Conservation (phyloP, 2,888 invertebrate species). For the Leucoma salicis region DNA sequence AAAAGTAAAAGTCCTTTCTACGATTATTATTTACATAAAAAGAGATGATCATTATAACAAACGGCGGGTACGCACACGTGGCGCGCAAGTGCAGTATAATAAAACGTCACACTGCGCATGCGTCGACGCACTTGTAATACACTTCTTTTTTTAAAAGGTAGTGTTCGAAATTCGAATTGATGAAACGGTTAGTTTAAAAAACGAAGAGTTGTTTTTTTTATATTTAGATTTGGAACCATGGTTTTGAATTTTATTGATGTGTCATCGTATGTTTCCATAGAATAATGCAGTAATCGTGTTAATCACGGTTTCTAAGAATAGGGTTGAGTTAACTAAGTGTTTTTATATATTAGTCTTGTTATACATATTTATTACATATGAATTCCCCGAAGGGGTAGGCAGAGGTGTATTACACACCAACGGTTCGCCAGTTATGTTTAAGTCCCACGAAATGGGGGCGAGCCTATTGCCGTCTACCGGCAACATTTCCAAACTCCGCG, state of each 20-base stretch:
- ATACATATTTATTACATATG: too few species aligned
- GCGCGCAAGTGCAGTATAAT: constrained; percentile 51
- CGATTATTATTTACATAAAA: constrained; percentile 27
- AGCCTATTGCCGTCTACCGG: too few species aligned
- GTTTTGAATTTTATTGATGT: too few species aligned
- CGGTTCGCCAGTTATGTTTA: too few species aligned
- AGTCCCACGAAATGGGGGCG: too few species aligned
- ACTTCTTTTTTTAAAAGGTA: constrained; percentile 41
- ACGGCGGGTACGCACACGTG: constrained; percentile 48
- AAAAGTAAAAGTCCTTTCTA: constrained; percentile 24
- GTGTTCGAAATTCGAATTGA: constrained; percentile 31
- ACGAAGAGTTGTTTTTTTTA: constrained; percentile 10
- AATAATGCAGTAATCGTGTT: not conserved
- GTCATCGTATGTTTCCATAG: not conserved
- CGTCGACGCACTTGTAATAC: constrained; percentile 31
- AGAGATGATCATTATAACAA: constrained; percentile 31
- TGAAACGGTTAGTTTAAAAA: constrained; percentile 34
- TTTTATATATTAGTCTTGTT: too few species aligned
- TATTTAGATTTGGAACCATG: too few species aligned
- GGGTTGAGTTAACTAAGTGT: too few species aligned
- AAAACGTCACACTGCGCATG: constrained; percentile 38
- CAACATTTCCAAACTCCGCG: too few species aligned
- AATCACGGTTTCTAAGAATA: not conserved
- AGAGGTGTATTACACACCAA: too few species aligned
- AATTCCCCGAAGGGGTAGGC: too few species aligned